Evolutionary conservation across 2,797 vertebrate species (phyloP).

Genomic region (Paramormyrops hopkinsi): DNA sequence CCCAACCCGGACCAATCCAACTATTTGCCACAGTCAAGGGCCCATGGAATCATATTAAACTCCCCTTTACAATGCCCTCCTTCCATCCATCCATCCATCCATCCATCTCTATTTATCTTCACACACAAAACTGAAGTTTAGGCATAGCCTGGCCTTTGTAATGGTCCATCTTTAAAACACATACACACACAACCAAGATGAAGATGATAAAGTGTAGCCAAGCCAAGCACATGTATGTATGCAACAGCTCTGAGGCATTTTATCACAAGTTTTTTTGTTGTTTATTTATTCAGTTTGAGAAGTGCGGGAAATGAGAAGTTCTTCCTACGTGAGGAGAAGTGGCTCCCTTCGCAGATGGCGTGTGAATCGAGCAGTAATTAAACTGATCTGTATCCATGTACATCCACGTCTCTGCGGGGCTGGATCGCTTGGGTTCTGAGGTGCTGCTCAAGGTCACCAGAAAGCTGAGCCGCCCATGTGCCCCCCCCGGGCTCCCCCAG

Average conservation of each 20-base stretch:
- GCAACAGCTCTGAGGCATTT: not conserved
- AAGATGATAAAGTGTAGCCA: not conserved
- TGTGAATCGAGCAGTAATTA: slow-evolving; percentile 59
- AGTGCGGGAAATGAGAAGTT: slow-evolving; percentile 23
- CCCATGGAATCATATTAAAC: not conserved
- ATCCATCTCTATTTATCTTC: not conserved
- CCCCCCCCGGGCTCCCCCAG: not conserved
- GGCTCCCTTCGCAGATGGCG: slow-evolving; percentile 58
- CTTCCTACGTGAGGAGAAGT: slow-evolving; percentile 21
- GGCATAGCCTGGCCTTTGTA: not conserved
- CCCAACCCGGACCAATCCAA: not conserved
- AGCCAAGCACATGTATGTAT: not conserved
- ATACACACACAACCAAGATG: not conserved
- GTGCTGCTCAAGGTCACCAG: slow-evolving; percentile 41
- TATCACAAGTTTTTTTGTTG: slow-evolving; percentile 27
- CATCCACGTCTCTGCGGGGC: slow-evolving; percentile 49
- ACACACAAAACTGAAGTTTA: not conserved
- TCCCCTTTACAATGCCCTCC: not conserved
- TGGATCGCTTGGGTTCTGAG: slow-evolving; percentile 40
- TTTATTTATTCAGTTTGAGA: slow-evolving; percentile 32
- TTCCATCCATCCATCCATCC: not conserved
- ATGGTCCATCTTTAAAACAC: not conserved
- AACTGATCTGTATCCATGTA: slow-evolving; percentile 39
- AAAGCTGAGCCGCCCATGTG: not conserved
- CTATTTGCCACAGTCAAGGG: not conserved